Evolutionary conservation across 2,113 vertebrate genomes (phyloP), one percentile per base, ranked within the genome.

Genomic region (Oenanthe oenanthe): DNA sequence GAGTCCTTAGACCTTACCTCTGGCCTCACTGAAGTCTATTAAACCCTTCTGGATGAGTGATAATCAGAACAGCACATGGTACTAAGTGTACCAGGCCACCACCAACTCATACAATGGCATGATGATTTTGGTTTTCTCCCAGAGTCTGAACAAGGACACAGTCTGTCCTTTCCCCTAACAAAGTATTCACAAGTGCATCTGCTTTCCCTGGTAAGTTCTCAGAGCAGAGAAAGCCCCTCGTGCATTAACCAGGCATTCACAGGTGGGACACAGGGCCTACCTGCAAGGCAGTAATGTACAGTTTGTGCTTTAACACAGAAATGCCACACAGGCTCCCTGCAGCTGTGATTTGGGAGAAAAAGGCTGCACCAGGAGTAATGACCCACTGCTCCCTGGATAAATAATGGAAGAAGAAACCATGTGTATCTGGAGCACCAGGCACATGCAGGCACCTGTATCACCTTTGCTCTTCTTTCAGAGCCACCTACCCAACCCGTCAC

Each of bases 261-360:
- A 17, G 24, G 20, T 1, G 7, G 6, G 12, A 6, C 6, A 1
- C 0, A 6, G 25, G 36, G 63, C 81, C 43, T 13, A 3, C 14
- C 32, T 17, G 45, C 68, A 40, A 4, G 0, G 0, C 29, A 45
- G 13, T 2, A 17, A 17, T 0, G 20, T 0, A 16, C 16, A 4
- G 5, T 2, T 8, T 2, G 26, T 9, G 47, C 3, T 53, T 26
- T 13, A 6, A 12, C 45, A 68, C 40, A n/a, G 8, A 11, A 26
- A 18, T 7, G 15, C 12, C 45, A 28, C 0, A 5, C 17, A 2
- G 31, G 14, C 26, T 32, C 29, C 40, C 12, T 2, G 13, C 3
- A 61, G 28, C 0, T 31, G 25, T 3, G 40, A 70, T 28, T 3
- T 19, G 5, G 10, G 16, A 32, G 5, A 20, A 32, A 36, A 31